A percentile compares a stretch with the other conserved stretches of the same genome.
Conservation (phyloP, 2,797 vertebrate genomes). For the Girardinus metallicus region DNA sequence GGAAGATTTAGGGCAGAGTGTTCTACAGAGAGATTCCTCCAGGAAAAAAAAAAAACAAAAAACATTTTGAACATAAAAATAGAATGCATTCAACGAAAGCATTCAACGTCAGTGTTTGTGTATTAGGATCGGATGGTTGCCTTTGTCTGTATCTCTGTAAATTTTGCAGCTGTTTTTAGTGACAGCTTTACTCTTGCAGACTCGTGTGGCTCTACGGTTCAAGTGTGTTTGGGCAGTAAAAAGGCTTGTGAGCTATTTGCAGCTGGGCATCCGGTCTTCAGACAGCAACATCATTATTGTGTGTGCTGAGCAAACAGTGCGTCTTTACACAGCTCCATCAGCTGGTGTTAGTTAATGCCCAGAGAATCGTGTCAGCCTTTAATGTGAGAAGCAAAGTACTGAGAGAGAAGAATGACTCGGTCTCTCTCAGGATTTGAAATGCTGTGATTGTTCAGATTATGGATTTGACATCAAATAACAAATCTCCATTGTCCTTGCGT, state of each 20-base stretch:
- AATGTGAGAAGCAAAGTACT: slow-evolving; percentile 50
- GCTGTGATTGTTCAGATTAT: slow-evolving; percentile 36
- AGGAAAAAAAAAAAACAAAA: neutral
- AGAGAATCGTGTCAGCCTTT: slow-evolving; percentile 44
- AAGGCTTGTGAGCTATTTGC: slow-evolving; percentile 74
- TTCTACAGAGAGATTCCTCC: neutral
- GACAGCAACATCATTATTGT: slow-evolving; percentile 79
- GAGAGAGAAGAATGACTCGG: slow-evolving; percentile 15
- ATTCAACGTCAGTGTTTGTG: neutral
- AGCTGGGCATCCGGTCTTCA: slow-evolving; percentile 57
- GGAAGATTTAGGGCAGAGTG: neutral
- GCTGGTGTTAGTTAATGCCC: slow-evolving; percentile 62
- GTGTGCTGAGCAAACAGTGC: slow-evolving; percentile 78
- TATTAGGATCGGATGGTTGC: slow-evolving; percentile 38
- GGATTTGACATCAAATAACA: slow-evolving; percentile 19
- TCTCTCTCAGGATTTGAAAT: slow-evolving; percentile 33
- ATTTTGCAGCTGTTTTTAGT: slow-evolving; percentile 48
- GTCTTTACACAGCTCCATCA: slow-evolving; percentile 66
- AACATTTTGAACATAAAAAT: neutral
- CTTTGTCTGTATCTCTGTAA: slow-evolving; percentile 40
- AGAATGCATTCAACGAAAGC: no score
- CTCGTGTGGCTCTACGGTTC: slow-evolving; percentile 49
- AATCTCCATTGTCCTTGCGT: neutral
- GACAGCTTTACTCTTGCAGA: slow-evolving; percentile 61
- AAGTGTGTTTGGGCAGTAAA: slow-evolving; percentile 75